A percentile compares a stretch with the other conserved stretches of the same genome.
phyloP scores from a whole-genome alignment of 2,113 vertebrate species.

The Stictonetta naevosa region DNA sequence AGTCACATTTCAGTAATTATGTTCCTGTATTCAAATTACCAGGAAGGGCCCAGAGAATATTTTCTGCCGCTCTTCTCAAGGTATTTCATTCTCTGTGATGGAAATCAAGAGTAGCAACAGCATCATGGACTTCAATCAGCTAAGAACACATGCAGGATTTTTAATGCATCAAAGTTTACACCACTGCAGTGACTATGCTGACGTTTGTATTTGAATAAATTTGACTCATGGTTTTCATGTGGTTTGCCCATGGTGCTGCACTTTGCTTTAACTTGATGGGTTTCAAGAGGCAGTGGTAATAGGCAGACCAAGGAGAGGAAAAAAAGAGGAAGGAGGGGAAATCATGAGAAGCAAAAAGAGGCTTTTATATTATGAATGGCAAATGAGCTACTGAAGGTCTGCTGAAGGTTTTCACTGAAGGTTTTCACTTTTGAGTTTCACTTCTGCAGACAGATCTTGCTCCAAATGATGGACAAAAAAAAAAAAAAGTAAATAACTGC shows the following conservation, averaged over 20 bases:
- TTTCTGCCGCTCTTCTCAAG: background rate
- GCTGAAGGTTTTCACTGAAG: too few relatives aligned
- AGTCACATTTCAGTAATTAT: background rate
- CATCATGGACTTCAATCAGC: background rate
- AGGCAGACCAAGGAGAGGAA: background rate
- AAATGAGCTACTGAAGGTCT: background rate
- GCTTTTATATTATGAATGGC: background rate
- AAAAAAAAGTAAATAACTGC: background rate
- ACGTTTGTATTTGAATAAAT: background rate
- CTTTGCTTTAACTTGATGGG: background rate
- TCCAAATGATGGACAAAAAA: background rate
- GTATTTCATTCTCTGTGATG: background rate
- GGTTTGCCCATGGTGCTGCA: background rate
- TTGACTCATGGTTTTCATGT: background rate
- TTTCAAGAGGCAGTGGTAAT: background rate
- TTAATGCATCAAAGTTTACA: background rate
- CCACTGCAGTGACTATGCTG: rapidly evolving
- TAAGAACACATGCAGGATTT: background rate
- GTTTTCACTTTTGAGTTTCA: background rate
- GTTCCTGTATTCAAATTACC: background rate
- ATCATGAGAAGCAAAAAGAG: background rate
- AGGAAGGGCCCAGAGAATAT: background rate
- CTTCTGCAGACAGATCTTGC: background rate
- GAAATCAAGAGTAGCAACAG: background rate
- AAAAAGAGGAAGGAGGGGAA: background rate